These are phyloP conservation scores for Spilarctia lutea DNA, from an alignment of 2,888 invertebrate species.

Conservation along the genomic window DNA sequence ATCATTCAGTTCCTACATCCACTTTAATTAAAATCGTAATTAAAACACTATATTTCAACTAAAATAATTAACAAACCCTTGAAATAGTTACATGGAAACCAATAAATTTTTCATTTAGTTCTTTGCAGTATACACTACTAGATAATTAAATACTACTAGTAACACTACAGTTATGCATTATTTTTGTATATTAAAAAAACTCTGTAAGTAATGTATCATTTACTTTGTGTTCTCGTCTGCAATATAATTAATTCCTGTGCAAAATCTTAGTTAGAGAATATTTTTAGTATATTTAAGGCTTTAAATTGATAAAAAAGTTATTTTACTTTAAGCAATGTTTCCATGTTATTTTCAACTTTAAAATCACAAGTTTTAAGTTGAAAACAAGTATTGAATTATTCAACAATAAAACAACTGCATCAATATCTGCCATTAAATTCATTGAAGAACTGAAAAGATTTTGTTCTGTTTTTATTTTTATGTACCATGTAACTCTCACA, in stretches of 20 bases:
- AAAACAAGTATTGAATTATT: no score
- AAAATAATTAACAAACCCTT: constrained; percentile 7
- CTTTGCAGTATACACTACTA: background rate
- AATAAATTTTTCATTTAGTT: background rate
- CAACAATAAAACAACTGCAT: no score
- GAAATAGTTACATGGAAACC: constrained; percentile 1
- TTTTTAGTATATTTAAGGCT: background rate
- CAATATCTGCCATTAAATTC: no score
- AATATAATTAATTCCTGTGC: background rate
- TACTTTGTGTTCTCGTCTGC: background rate
- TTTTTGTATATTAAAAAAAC: background rate
- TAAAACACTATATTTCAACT: constrained; percentile 9
- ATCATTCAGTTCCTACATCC: background rate
- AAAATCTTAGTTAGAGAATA: background rate
- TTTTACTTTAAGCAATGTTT: no score
- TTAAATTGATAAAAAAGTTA: no score
- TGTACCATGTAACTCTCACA: no score
- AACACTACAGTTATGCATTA: constrained; percentile 7
- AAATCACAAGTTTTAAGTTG: no score
- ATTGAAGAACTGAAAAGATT: no score
- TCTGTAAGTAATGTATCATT: background rate
- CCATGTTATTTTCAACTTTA: no score
- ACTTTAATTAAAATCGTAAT: constrained; percentile 13
- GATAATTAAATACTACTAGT: background rate
- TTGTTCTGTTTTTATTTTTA: no score